A percentile compares a stretch with the other conserved stretches of the same genome.
These are phyloP conservation scores for Characodon lateralis DNA, from an alignment of 2,797 vertebrate species.

Conservation along the genomic window DNA sequence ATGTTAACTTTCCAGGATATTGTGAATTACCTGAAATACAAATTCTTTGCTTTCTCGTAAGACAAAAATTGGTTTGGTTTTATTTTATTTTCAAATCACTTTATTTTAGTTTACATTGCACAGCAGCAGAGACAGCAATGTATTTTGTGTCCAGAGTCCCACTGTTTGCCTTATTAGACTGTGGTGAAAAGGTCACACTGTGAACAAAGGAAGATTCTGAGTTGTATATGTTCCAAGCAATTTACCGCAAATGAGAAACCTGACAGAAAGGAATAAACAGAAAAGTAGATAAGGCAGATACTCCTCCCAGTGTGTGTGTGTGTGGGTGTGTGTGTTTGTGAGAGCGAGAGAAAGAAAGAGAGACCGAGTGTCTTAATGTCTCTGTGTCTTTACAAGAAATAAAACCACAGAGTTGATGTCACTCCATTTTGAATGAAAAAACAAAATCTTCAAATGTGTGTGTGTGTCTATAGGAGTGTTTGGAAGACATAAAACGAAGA, in stretches of 20 bases:
- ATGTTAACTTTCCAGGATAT: not conserved
- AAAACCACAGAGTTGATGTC: constrained; percentile 29
- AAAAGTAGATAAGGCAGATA: constrained; percentile 30
- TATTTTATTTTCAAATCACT: constrained; percentile 1
- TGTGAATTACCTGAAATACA: not conserved
- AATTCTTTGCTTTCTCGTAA: not conserved
- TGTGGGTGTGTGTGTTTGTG: not conserved
- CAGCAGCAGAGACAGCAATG: constrained; percentile 7
- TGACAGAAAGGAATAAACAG: constrained; percentile 50
- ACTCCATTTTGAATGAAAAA: constrained; percentile 18
- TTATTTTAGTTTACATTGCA: constrained; percentile 10
- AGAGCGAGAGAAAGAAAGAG: not conserved
- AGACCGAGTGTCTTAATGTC: constrained; percentile 6
- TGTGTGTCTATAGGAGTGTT: not conserved
- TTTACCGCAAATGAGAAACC: constrained; percentile 65
- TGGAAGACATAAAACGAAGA: not conserved
- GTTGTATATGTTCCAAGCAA: constrained; percentile 61
- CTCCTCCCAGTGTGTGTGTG: constrained; percentile 5
- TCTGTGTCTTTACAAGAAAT: constrained; percentile 33
- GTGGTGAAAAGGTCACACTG: constrained; percentile 47
- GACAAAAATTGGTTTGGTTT: not conserved
- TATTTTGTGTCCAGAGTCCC: constrained; percentile 10
- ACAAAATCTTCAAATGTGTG: constrained; percentile 1
- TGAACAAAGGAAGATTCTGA: constrained; percentile 33
- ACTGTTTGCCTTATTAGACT: constrained; percentile 10